A percentile compares a stretch with the other conserved stretches of the same genome.
Evolutionary conservation across 2,888 invertebrate genomes (phyloP).

Genomic region (Merodon equestris): DNA sequence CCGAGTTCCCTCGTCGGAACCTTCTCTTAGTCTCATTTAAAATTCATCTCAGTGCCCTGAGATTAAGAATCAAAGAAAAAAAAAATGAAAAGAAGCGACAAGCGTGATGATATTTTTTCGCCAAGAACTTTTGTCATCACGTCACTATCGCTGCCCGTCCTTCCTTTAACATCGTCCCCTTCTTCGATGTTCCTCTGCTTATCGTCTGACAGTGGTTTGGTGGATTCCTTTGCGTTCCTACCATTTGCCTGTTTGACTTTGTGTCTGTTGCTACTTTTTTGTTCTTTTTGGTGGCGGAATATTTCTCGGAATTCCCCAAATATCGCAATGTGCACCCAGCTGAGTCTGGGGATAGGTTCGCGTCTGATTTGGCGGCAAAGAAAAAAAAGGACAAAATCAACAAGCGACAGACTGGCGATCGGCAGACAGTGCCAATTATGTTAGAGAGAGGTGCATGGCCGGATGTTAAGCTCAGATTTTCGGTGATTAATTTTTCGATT

Average conservation of each 20-base stretch:
- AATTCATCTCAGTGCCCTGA: slow-evolving; percentile 54
- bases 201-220: no score
- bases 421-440: slow-evolving; percentile 41
- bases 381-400: slow-evolving; percentile 12
- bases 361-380: slow-evolving; percentile 52
- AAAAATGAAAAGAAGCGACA: slow-evolving; percentile 57
- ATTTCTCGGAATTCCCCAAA: slow-evolving; percentile 55
- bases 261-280: not conserved
- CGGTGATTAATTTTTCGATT: slow-evolving; percentile 33
- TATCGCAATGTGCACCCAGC: slow-evolving; percentile 42
- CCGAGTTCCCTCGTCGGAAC: slow-evolving; percentile 34
- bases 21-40: no score
- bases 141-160: no score
- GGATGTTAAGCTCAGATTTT: slow-evolving; percentile 46
- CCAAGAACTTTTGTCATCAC: slow-evolving; percentile 40
- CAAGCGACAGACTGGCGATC: slow-evolving; percentile 13
- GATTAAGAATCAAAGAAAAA: slow-evolving; percentile 5
- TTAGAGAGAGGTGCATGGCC: slow-evolving; percentile 44
- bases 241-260: no score
- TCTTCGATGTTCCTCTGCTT: no score
- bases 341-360: slow-evolving; percentile 4
- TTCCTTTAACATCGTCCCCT: not conserved
- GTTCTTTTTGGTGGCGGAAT: not conserved
- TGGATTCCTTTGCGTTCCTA: no score
- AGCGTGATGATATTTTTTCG: slow-evolving; percentile 61